Percentiles rank a stretch among this genome's conserved stretches.
phyloP scores from a whole-genome alignment of 1,140 invertebrate species.

The Drosophila saltans region DNA sequence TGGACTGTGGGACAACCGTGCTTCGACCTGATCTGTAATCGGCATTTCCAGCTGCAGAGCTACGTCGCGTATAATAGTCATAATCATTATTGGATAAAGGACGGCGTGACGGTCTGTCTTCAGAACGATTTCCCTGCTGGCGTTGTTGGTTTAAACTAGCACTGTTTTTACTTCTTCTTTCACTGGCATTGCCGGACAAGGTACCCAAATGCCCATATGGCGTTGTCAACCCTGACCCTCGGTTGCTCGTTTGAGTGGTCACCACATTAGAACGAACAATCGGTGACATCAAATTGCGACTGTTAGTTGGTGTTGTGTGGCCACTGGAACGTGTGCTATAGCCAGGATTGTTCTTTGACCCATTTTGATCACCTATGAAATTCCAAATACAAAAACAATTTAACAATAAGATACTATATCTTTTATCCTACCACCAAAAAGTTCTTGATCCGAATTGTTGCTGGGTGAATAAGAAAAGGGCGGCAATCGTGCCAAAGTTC shows the following conservation, averaged over 20 bases:
- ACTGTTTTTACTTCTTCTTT: background rate
- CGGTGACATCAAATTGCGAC: background rate
- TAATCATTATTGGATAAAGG: background rate
- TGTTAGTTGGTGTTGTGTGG: background rate
- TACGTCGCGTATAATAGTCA: background rate
- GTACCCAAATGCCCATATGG: background rate
- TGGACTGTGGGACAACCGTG: background rate
- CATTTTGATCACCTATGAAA: background rate
- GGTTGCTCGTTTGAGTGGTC: background rate
- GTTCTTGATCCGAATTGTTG: conserved; percentile 1
- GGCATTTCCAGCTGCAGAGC: background rate
- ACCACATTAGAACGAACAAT: background rate
- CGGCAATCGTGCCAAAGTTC: background rate
- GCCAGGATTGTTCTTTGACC: background rate
- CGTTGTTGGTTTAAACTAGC: background rate
- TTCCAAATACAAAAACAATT: background rate
- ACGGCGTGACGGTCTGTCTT: background rate
- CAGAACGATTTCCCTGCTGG: background rate
- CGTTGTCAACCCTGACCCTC: background rate
- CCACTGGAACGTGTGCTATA: background rate
- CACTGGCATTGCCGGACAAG: background rate
- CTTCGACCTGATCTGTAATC: background rate
- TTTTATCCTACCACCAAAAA: background rate
- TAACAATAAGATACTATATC: background rate
- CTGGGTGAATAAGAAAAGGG: background rate